phyloP scores from a whole-genome alignment of 2,113 vertebrate genomes.

The Platysteira castanea region DNA sequence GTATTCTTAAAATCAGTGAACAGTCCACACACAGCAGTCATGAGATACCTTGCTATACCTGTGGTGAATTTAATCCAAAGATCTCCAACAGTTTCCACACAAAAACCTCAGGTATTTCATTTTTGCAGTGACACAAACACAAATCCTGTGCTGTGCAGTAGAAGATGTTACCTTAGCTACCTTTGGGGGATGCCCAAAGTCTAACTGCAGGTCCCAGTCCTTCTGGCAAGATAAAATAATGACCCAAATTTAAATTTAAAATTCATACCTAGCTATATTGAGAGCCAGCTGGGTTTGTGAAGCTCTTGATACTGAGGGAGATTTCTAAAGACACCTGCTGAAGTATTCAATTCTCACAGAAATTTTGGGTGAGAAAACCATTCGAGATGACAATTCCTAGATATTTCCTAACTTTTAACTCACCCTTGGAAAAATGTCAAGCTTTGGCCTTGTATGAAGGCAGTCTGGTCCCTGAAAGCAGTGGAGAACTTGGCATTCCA shows the following conservation, averaged over 20 bases:
- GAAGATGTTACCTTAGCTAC: not conserved
- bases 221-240: not conserved
- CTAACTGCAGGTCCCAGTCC: not conserved
- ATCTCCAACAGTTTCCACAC: not conserved
- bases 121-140: not conserved
- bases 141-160: not conserved
- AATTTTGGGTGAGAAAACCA: not conserved
- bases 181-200: not conserved
- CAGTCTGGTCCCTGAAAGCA: not conserved
- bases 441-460: not conserved
- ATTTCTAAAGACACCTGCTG: not conserved
- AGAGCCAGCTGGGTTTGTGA: not conserved
- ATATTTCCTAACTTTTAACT: not conserved
- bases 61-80: not conserved
- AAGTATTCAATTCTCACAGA: not conserved
- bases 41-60: not conserved
- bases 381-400: not conserved
- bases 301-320: not conserved
- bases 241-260: not conserved
- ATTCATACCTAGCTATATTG: not conserved
- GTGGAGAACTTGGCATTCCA: not conserved
- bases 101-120: not conserved
- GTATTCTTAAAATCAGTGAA: not conserved
- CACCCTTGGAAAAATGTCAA: not conserved
- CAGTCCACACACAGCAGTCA: not conserved